These are phyloP conservation scores for Ctenopoma kingsleyae DNA, from an alignment of 2,797 vertebrate genomes.

Conservation along the genomic window DNA sequence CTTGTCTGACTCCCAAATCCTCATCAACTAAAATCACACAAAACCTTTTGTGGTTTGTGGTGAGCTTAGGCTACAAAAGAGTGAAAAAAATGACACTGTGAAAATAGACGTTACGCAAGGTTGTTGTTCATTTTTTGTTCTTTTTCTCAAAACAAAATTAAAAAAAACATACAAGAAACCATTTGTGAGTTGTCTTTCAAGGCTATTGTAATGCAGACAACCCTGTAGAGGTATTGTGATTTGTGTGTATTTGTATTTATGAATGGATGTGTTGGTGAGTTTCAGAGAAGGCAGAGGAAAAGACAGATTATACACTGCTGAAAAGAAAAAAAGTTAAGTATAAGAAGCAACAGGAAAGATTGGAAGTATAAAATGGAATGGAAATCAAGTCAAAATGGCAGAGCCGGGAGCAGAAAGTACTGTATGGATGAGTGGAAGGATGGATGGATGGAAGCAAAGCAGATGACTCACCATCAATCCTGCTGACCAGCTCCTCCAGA, in stretches of 20 bases:
- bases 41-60: background rate
- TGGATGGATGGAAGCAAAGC: conserved; percentile 39
- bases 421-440: conserved; percentile 33
- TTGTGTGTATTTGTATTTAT: background rate
- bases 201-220: background rate
- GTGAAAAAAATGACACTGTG: background rate
- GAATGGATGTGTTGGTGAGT: background rate
- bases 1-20: background rate
- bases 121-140: no score
- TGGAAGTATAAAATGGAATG: conserved; percentile 1
- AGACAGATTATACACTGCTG: background rate
- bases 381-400: conserved; percentile 31
- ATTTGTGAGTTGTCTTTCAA: background rate
- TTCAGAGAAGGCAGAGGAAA: background rate
- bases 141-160: background rate
- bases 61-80: background rate
- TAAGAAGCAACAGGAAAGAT: background rate
- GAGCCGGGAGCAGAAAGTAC: conserved; percentile 42
- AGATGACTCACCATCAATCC: conserved; percentile 92
- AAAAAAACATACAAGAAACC: background rate
- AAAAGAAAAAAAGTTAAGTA: background rate
- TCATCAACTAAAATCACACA: background rate
- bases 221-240: no score
- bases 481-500: conserved; percentile 94
- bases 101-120: background rate